Percentiles rank a stretch among this genome's conserved stretches.
Evolutionary conservation across 2,888 invertebrate genomes (phyloP).

Genomic region (Callinectes sapidus): DNA sequence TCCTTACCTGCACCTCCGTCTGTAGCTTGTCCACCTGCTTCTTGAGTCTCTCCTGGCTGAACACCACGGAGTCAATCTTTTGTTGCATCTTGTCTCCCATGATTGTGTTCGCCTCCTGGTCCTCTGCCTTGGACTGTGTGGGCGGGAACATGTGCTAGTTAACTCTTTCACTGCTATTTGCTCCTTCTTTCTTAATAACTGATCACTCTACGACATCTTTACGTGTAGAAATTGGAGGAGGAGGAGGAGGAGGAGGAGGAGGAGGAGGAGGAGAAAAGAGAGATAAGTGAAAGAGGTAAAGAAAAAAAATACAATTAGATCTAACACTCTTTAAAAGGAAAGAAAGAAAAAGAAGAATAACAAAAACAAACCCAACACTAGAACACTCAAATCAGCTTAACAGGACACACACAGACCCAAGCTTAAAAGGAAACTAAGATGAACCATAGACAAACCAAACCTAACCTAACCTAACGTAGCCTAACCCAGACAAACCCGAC

Average conservation of each 20-base stretch:
- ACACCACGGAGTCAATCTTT: slow-evolving; percentile 73
- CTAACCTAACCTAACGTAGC: too few species aligned
- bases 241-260: not conserved
- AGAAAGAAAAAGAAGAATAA: not conserved
- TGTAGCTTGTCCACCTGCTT: slow-evolving; percentile 73
- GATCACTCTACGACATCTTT: too few species aligned
- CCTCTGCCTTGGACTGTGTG: slow-evolving; percentile 58
- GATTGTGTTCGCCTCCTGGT: slow-evolving; percentile 68
- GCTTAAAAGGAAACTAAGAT: too few species aligned
- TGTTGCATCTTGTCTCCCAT: slow-evolving; percentile 73
- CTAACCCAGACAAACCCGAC: not conserved
- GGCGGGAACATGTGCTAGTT: not conserved
- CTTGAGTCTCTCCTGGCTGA: slow-evolving; percentile 73
- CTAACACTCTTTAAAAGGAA: too few species aligned
- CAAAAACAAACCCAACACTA: not conserved
- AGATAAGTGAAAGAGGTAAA: not conserved
- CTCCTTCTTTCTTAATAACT: too few species aligned
- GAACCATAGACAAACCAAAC: too few species aligned
- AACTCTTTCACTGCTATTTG: too few species aligned
- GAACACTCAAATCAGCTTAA: too few species aligned
- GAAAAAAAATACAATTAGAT: not conserved
- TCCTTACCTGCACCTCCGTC: slow-evolving; percentile 68
- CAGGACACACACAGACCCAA: slow-evolving; percentile 68
- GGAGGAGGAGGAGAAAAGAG: not conserved
- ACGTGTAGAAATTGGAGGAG: not conserved